Conservation (phyloP, 2,888 invertebrate species). For the Orchesella flavescens region DNA sequence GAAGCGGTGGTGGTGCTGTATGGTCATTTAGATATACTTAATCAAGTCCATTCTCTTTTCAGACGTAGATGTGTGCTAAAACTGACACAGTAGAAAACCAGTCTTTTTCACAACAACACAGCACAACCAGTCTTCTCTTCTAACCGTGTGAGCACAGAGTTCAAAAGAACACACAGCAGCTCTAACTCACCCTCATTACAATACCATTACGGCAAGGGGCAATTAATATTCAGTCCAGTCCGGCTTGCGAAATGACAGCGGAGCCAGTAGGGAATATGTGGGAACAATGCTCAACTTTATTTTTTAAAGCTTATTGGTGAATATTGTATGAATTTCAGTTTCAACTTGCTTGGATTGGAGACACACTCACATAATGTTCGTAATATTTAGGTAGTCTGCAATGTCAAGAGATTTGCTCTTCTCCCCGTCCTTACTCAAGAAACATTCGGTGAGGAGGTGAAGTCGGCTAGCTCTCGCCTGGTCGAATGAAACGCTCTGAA, state of each 20-base stretch:
- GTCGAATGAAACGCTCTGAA: constrained; percentile 54
- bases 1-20: no score
- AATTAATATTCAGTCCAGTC: constrained; percentile 57
- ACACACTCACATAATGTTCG: background rate
- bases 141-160: no score
- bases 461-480: constrained; percentile 34
- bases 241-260: constrained; percentile 45
- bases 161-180: no score
- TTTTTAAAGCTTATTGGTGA: background rate
- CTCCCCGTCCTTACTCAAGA: constrained; percentile 16
- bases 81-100: constrained; percentile 23
- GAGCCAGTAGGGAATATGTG: constrained; percentile 20
- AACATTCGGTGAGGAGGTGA: background rate
- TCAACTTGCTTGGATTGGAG: no score
- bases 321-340: constrained; percentile 6
- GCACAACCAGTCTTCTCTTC: background rate
- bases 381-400: constrained; percentile 28
- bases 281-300: constrained; percentile 1
- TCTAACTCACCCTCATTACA: constrained; percentile 25
- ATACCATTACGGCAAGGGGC: constrained; percentile 39
- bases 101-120: constrained; percentile 41
- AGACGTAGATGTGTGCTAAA: no score
- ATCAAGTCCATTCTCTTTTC: no score
- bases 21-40: no score
- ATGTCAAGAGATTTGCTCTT: constrained; percentile 46